Evolutionary conservation across 1,140 invertebrate species (phyloP).

Genomic region (Scaptomyza hsui): DNA sequence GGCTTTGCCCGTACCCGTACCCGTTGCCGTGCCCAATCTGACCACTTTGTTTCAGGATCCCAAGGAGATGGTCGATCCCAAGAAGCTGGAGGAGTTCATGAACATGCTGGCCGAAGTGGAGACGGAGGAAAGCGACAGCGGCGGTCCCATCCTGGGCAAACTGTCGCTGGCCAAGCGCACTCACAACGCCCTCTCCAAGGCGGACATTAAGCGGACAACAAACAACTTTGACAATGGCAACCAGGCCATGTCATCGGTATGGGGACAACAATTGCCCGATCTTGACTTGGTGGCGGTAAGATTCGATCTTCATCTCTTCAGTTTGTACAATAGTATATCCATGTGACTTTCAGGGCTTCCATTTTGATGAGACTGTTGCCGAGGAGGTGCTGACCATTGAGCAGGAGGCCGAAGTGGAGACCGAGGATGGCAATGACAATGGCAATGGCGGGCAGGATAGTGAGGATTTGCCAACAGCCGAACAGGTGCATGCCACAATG

Average conservation of each 20-base stretch:
- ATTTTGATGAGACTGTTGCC: slow-evolving; percentile 68
- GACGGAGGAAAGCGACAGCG: slow-evolving; percentile 88
- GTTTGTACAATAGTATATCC: no score
- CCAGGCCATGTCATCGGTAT: slow-evolving; percentile 62
- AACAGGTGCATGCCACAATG: slow-evolving; percentile 82
- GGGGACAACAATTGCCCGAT: slow-evolving; percentile 56
- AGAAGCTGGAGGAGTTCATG: slow-evolving; percentile 84
- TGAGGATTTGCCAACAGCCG: slow-evolving; percentile 74
- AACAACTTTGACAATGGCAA: slow-evolving; percentile 59
- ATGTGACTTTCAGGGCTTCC: slow-evolving; percentile 51
- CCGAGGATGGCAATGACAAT: slow-evolving; percentile 70
- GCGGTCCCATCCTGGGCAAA: slow-evolving; percentile 86
- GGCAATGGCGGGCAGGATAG: slow-evolving; percentile 64
- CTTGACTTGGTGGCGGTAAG: slow-evolving; percentile 62
- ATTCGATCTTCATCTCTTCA: neutral
- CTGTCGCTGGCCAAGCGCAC: slow-evolving; percentile 86
- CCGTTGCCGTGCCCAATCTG: slow-evolving; percentile 56
- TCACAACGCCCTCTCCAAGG: slow-evolving; percentile 85
- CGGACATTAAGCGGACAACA: slow-evolving; percentile 73
- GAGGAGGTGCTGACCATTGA: slow-evolving; percentile 77
- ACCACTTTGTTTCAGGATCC: slow-evolving; percentile 79
- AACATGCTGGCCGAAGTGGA: slow-evolving; percentile 85
- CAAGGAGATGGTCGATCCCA: slow-evolving; percentile 81
- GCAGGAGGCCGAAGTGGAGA: slow-evolving; percentile 80
- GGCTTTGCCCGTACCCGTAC: slow-evolving; percentile 52